These are phyloP conservation scores for Gymnosoma rotundatum DNA, from an alignment of 2,888 invertebrate genomes.

Conservation along the genomic window DNA sequence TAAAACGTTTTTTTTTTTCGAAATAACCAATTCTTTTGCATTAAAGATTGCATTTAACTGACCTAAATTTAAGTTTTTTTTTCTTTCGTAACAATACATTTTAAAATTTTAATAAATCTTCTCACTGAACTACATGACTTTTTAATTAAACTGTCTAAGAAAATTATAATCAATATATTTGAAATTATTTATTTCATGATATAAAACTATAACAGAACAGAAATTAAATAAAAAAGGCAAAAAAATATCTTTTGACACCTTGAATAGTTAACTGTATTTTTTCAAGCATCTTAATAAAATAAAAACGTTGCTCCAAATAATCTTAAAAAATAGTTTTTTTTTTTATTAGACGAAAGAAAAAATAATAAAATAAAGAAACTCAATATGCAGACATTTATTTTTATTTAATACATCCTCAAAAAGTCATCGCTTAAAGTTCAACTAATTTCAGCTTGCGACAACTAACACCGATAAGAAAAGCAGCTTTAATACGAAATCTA, in stretches of 20 bases:
- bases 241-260: slow-evolving; percentile 53
- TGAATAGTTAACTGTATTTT: slow-evolving; percentile 34
- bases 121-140: slow-evolving; percentile 32
- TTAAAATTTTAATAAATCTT: slow-evolving; percentile 35
- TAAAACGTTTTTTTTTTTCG: no score
- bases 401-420: slow-evolving; percentile 32
- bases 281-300: background rate
- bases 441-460: slow-evolving; percentile 60
- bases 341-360: background rate
- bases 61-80: background rate
- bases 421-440: slow-evolving; percentile 63
- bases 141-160: slow-evolving; percentile 62
- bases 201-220: slow-evolving; percentile 24
- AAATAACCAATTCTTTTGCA: background rate
- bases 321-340: no score
- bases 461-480: slow-evolving; percentile 61
- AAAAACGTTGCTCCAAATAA: slow-evolving; percentile 10
- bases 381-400: slow-evolving; percentile 1
- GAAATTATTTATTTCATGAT: slow-evolving; percentile 36
- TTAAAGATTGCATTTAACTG: background rate
- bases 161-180: slow-evolving; percentile 43
- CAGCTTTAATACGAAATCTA: background rate
- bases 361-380: background rate
- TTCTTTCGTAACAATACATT: background rate
- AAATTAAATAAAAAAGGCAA: background rate